A percentile compares a stretch with the other conserved stretches of the same genome.
Conservation (phyloP, 2,797 vertebrate species). For the Anniella stebbinsi region DNA sequence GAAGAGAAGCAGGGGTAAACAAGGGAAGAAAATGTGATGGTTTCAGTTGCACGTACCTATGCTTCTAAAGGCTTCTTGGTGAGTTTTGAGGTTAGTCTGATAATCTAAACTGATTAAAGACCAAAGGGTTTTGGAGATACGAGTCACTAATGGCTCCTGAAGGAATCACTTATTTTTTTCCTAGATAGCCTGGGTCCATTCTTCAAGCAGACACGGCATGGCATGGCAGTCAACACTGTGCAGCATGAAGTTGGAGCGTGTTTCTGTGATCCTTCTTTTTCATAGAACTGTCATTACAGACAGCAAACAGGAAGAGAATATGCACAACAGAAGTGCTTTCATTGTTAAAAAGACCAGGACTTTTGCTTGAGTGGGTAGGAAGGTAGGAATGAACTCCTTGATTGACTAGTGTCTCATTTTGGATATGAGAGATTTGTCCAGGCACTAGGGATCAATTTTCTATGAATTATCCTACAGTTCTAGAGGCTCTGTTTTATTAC, state of each 20-base stretch:
- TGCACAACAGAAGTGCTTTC: constrained; percentile 15
- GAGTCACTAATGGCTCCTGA: constrained; percentile 14
- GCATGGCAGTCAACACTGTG: neutral
- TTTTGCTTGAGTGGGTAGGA: neutral
- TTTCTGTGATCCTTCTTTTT: neutral
- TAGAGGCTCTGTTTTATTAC: constrained; percentile 8
- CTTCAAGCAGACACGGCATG: neutral
- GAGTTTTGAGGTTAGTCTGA: neutral
- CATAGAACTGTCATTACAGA: neutral
- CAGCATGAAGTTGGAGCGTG: neutral
- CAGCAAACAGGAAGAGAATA: neutral
- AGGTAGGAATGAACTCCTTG: constrained; percentile 11
- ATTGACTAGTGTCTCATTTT: neutral
- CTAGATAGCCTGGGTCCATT: constrained; percentile 2
- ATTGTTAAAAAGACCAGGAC: constrained; percentile 4
- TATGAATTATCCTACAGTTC: constrained; percentile 33
- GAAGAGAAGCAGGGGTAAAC: neutral
- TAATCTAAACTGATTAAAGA: constrained; percentile 38
- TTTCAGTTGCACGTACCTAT: neutral
- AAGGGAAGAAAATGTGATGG: neutral
- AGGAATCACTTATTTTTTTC: neutral
- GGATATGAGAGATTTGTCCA: constrained; percentile 24
- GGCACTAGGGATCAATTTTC: constrained; percentile 11
- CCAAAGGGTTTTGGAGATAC: constrained; percentile 7
- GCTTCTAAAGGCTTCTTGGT: neutral